phyloP scores from a whole-genome alignment of 1,140 invertebrate genomes.

The Solenopsis invicta region DNA sequence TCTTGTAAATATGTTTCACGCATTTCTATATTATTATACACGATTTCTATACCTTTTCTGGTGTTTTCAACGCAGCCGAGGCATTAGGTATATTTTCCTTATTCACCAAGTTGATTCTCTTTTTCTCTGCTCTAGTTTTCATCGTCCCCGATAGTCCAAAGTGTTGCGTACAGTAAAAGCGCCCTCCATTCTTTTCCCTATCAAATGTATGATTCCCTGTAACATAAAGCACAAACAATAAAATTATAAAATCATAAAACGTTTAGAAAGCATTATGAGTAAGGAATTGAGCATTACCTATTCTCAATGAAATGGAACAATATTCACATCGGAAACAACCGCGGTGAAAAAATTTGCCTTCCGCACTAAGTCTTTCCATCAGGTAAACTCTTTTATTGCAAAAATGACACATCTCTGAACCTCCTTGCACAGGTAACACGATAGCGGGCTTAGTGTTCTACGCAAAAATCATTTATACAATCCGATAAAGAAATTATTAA shows the following conservation, averaged over 20 bases:
- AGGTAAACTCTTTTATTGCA: constrained; percentile 95
- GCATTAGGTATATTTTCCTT: constrained; percentile 86
- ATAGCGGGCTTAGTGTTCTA: constrained; percentile 89
- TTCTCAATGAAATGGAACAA: constrained; percentile 90
- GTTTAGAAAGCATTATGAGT: background rate
- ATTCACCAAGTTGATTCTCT: constrained; percentile 80
- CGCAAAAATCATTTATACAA: constrained; percentile 68
- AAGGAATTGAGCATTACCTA: constrained; percentile 86
- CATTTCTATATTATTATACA: constrained; percentile 24
- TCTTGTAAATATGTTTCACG: background rate
- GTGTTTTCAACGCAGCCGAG: constrained; percentile 78
- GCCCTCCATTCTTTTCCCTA: constrained; percentile 90
- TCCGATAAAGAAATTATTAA: constrained; percentile 38
- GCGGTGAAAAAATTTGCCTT: constrained; percentile 95
- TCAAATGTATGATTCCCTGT: constrained; percentile 92
- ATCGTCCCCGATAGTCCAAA: constrained; percentile 89
- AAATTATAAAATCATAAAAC: constrained; percentile 28
- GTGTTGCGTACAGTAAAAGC: constrained; percentile 95
- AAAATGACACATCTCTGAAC: constrained; percentile 94
- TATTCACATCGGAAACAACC: constrained; percentile 94
- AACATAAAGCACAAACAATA: constrained; percentile 58
- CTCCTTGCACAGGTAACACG: constrained; percentile 89
- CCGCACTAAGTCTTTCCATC: constrained; percentile 94
- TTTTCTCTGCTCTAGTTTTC: constrained; percentile 83
- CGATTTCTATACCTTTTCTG: constrained; percentile 80